Base-by-base conservation (phyloP, 2,888 invertebrate genomes). In the Vannuccia rotundouncinata region DNA sequence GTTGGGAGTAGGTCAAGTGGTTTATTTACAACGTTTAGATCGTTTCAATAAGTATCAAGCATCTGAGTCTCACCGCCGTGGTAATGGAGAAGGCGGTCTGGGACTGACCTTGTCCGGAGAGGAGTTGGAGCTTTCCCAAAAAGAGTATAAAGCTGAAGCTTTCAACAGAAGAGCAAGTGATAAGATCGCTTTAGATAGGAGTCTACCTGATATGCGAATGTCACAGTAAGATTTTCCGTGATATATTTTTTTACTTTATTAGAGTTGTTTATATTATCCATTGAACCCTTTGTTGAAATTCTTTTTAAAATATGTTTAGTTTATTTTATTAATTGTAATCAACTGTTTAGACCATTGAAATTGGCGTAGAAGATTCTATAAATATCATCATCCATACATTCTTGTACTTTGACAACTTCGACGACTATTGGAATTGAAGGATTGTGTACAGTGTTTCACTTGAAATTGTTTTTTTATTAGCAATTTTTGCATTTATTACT, bases 101-200 rank as follows among this genome's bases (percentile, higher is more conserved):
- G 82, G 84, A 1, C 85, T 88, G 0, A 29, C 80, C 2, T 81
- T 88, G 22, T 81, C 83, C 30, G 85, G 84, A 30, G 85, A 87
- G 66, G 93, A 93, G 77, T 91, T 91, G 84, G 87, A 31, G 13
- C 25, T 31, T 31, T 29, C 30, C 27, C 28, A 80, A 31, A 66
- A 74, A 45, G 73, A 93, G 0, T 91, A 93, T 86, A 92, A 93
- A 84, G 92, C 92, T 85, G 92, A 93, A 83, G 95, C 95, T 0
- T 91, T 96, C 83, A 96, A 96, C 87, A 92, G 94, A 81, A 91
- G 94, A 83, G 90, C 95, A 2, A 95, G 95, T 86, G 93, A 95
- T 86, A 92, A 93, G 86, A 92, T 96, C 85, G 91, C 94, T 0
- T 91, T 94, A 84, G 93, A 94, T 87, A 90, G 96, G 83, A 92